phyloP scores from a whole-genome alignment of 2,888 invertebrate species.

The Arrhopalites spinosus region DNA sequence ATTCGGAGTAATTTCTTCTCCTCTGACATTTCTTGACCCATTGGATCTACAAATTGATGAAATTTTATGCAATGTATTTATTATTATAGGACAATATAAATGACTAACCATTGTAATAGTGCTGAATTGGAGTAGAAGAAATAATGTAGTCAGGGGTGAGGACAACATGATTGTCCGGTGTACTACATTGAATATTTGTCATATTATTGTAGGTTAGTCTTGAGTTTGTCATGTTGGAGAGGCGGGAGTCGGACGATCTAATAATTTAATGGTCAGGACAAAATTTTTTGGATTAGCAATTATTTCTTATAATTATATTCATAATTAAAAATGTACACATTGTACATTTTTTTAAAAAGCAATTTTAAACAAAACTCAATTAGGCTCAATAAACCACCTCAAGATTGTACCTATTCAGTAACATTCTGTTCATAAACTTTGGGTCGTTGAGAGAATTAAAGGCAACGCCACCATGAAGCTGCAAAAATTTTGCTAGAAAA shows the following conservation, averaged over 20 bases:
- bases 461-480: slow-evolving; percentile 85
- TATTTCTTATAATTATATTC: background rate
- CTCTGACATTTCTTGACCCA: background rate
- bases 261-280: background rate
- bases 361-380: background rate
- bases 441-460: slow-evolving; percentile 63
- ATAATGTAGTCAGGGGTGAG: slow-evolving; percentile 39
- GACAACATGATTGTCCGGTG: slow-evolving; percentile 36
- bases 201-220: slow-evolving; percentile 37
- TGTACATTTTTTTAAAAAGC: background rate
- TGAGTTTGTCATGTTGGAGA: slow-evolving; percentile 34
- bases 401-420: slow-evolving; percentile 35
- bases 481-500: slow-evolving; percentile 92
- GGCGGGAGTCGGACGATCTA: slow-evolving; percentile 34
- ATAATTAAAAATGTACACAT: too few relatives aligned
- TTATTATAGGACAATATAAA: background rate
- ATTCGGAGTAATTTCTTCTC: slow-evolving; percentile 31
- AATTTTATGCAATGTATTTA: background rate
- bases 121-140: slow-evolving; percentile 37
- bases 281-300: background rate
- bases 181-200: slow-evolving; percentile 37
- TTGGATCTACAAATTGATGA: background rate
- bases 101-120: slow-evolving; percentile 32
- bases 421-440: slow-evolving; percentile 34
- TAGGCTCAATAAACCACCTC: background rate